Percentiles rank a stretch among this genome's conserved stretches.
phyloP scores from a whole-genome alignment of 2,797 vertebrate species.

The Dryobates pubescens region DNA sequence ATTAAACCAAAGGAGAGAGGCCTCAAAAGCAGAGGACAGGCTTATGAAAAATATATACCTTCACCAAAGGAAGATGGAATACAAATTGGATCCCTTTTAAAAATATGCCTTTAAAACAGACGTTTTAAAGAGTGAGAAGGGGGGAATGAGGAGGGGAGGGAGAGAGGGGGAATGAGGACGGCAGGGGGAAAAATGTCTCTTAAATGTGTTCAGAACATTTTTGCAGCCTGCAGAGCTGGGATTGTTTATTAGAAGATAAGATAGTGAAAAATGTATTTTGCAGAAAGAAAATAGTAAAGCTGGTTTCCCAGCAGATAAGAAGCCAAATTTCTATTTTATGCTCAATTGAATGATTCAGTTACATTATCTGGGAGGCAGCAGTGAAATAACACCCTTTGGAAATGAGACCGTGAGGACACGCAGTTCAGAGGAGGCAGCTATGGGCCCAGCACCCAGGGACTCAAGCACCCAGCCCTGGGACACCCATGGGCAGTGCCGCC shows the following conservation, averaged over 20 bases:
- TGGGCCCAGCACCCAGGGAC: neutral
- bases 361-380: constrained; percentile 81
- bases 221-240: constrained; percentile 77
- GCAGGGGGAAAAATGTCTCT: constrained; percentile 63
- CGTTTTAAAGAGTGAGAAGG: constrained; percentile 62
- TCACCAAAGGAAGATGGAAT: constrained; percentile 73
- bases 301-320: constrained; percentile 82
- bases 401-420: constrained; percentile 54
- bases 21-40: constrained; percentile 53
- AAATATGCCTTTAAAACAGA: constrained; percentile 74
- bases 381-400: constrained; percentile 80
- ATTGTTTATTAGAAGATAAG: constrained; percentile 87
- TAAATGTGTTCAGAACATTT: constrained; percentile 77
- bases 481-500: fast-evolving
- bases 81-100: constrained; percentile 74
- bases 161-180: neutral
- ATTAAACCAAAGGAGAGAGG: constrained; percentile 14
- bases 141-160: neutral
- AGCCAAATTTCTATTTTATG: constrained; percentile 86
- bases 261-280: constrained; percentile 87
- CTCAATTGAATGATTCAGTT: constrained; percentile 83
- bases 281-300: constrained; percentile 84
- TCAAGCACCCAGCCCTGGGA: neutral
- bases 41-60: constrained; percentile 75
- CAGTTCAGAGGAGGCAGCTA: neutral